A percentile compares a stretch with the other conserved stretches of the same genome.
phyloP scores from a whole-genome alignment of 1,140 invertebrate genomes.

The Microplitis demolitor region DNA sequence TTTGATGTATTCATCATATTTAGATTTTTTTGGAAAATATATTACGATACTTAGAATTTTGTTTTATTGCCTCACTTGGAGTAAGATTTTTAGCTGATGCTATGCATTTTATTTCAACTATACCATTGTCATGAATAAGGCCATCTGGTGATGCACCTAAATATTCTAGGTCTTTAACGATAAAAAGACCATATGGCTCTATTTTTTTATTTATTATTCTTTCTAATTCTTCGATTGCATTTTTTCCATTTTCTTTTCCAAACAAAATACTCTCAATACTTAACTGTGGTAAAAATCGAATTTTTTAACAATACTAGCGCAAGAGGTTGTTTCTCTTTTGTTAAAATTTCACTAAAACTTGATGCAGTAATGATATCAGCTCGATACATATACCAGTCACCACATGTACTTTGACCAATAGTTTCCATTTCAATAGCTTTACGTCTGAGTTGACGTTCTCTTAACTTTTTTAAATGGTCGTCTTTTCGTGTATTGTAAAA shows the following conservation, averaged over 20 bases:
- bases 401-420: conserved; percentile 34
- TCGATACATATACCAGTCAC: conserved; percentile 41
- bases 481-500: neutral
- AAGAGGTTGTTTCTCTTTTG: conserved; percentile 31
- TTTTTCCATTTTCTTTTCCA: conserved; percentile 43
- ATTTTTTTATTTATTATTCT: conserved; percentile 31
- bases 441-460: conserved; percentile 6
- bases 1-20: no score
- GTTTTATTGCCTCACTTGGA: conserved; percentile 23
- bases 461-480: conserved; percentile 22
- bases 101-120: conserved; percentile 51
- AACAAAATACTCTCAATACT: conserved; percentile 33
- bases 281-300: conserved; percentile 37
- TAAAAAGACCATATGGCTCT: conserved; percentile 47
- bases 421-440: conserved; percentile 37
- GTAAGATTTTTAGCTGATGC: conserved; percentile 28
- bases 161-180: conserved; percentile 40
- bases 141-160: conserved; percentile 56
- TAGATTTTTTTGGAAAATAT: no score
- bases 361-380: conserved; percentile 46
- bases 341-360: conserved; percentile 48
- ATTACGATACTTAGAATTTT: no score
- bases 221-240: conserved; percentile 39
- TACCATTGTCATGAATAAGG: conserved; percentile 43
- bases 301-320: conserved; percentile 30